Percentiles rank a stretch among this genome's conserved stretches.
phyloP scores from a whole-genome alignment of 2,113 vertebrate genomes.

The Xenopus borealis region DNA sequence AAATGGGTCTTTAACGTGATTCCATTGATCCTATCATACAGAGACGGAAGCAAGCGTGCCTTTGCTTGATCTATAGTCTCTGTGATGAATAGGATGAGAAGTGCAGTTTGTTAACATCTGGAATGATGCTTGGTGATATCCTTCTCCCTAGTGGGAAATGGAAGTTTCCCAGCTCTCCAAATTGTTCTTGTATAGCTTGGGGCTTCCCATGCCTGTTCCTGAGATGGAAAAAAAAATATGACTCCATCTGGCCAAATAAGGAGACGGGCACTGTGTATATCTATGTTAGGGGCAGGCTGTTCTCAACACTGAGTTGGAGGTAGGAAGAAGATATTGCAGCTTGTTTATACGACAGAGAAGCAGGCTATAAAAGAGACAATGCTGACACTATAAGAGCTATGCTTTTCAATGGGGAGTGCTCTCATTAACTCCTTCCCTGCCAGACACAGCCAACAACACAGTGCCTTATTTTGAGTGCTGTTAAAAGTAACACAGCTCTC shows the following conservation, averaged over 20 bases:
- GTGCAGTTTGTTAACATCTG: constrained; percentile 18
- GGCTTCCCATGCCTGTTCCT: constrained; percentile 21
- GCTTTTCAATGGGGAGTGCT: too few species aligned
- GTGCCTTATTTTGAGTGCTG: too few species aligned
- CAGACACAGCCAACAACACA: too few species aligned
- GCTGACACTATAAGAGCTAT: too few species aligned
- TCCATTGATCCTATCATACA: too few species aligned
- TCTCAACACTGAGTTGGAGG: constrained; percentile 11
- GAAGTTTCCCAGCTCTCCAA: constrained; percentile 47
- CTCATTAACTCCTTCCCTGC: too few species aligned
- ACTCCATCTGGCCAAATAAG: constrained; percentile 57
- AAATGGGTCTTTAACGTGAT: too few species aligned
- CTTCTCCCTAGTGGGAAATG: constrained; percentile 27
- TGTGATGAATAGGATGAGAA: not conserved
- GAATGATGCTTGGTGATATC: constrained; percentile 14
- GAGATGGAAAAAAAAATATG: constrained; percentile 40
- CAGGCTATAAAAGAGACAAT: not conserved
- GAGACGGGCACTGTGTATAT: constrained; percentile 46
- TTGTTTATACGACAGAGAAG: not conserved
- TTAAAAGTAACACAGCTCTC: too few species aligned
- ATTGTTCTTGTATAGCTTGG: not conserved
- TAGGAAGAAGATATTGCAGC: constrained; percentile 30
- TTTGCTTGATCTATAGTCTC: not conserved
- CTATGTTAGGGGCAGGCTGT: constrained; percentile 39
- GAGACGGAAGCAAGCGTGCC: too few species aligned